Base-by-base conservation (phyloP, 2,888 invertebrate species). In the Syrphus vitripennis region DNA sequence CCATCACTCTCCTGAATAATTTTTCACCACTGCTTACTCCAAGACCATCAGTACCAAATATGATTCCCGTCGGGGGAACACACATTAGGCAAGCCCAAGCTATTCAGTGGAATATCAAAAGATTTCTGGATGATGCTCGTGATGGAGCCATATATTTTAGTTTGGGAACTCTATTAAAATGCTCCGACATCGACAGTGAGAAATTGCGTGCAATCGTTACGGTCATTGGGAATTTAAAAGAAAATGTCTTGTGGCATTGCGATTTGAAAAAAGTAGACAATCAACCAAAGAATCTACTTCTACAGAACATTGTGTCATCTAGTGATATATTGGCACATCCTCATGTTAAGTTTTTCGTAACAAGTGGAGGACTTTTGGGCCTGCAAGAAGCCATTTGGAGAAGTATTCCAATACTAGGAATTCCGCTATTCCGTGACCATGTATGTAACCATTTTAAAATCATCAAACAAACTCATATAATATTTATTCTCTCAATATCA, bases 11-110 rank as follows among this genome's bases (percentile, higher is more conserved):
- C 34, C 88, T 93, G 0, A 94, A 94, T 88, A 93, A 93, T 34
- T 93, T 94, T 90, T 91, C 92, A 65, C 92, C 93, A 3, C 82
- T 94, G n/a, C 90, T 93, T 59, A 91, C 91, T 1, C 90, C 93
- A 0, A 91, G 92, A 26, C 93, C 94, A 0, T 88, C 91, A 1
- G 89, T 93, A 7, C 92, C 92, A 3, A 93, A 93, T 14, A 90
- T 94, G 10, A 90, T 94, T 4, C 93, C 94, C 48, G 93, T 94
- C 1, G 94, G 94, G 0, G 95, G 94, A 9, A 88, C 94, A 12
- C 94, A 94, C 78, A 92, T 94, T 31, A 91, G 92, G 7, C 91
- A 90, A 10, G 90, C 92, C 0, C 92, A 92, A 63, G 89, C 90
- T 14, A 87, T 92, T 55, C 90, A 91, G 19, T 90, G 92, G 91